Conservation (phyloP, 2,113 vertebrate species). For the Sylvilagus bachmani region DNA sequence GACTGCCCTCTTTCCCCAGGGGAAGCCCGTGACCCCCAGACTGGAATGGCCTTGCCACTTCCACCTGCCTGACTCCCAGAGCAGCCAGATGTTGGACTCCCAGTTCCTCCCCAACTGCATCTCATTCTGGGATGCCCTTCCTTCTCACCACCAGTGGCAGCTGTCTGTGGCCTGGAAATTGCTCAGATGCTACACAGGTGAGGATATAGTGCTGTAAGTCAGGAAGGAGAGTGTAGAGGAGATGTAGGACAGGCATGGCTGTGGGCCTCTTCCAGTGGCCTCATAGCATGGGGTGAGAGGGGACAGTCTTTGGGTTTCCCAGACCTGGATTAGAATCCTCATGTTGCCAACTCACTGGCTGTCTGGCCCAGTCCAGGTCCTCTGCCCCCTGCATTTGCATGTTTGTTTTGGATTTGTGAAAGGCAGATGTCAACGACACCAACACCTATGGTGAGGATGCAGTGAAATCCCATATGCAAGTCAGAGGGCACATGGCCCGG, state of each 20-base stretch:
- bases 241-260: neutral
- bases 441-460: neutral
- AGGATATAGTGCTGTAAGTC: neutral
- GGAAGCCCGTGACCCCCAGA: neutral
- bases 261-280: neutral
- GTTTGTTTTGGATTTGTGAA: neutral
- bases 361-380: neutral
- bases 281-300: accelerated
- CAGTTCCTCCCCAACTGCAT: neutral
- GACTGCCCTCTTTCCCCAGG: neutral
- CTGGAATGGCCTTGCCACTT: neutral
- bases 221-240: neutral
- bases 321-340: neutral
- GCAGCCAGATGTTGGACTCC: neutral
- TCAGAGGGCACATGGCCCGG: neutral
- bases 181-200: neutral
- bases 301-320: neutral
- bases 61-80: neutral
- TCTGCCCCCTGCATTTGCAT: neutral
- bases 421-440: neutral
- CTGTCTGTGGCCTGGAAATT: neutral
- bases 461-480: neutral
- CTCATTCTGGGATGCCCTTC: neutral
- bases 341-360: neutral
- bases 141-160: neutral